Conservation (phyloP, 2,888 invertebrate species). For the Cylindroiulus punctatus region DNA sequence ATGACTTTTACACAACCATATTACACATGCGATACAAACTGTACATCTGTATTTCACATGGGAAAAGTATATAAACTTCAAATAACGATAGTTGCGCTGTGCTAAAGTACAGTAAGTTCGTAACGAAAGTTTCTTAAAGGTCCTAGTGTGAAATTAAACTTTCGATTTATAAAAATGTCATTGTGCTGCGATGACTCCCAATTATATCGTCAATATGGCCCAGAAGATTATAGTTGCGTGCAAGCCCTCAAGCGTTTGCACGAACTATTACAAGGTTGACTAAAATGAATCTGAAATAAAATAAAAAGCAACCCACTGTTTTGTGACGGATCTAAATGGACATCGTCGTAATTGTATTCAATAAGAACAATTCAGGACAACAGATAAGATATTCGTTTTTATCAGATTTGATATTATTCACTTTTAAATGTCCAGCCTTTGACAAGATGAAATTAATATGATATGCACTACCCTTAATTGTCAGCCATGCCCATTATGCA, state of each 20-base stretch:
- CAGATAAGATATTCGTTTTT: neutral
- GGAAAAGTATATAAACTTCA: no score
- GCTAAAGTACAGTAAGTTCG: no score
- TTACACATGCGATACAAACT: no score
- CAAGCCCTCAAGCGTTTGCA: neutral
- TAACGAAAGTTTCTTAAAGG: no score
- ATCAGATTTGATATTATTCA: neutral
- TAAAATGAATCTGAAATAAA: neutral
- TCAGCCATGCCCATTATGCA: neutral
- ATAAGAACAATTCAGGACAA: constrained; percentile 11
- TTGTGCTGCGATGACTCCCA: neutral
- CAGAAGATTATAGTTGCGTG: neutral
- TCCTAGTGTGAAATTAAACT: no score
- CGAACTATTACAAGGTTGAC: neutral
- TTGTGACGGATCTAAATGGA: constrained; percentile 8
- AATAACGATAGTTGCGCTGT: no score
- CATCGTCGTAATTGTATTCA: neutral
- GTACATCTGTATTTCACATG: no score
- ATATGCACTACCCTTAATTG: constrained; percentile 24
- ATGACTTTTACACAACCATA: neutral
- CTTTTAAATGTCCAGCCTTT: neutral
- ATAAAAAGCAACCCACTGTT: neutral
- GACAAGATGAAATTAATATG: neutral
- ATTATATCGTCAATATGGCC: neutral
- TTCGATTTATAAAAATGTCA: no score